Percentiles rank a stretch among this genome's conserved stretches.
These are phyloP conservation scores for Pyrgus malvae DNA, from an alignment of 2,888 invertebrate genomes.

Conservation along the genomic window DNA sequence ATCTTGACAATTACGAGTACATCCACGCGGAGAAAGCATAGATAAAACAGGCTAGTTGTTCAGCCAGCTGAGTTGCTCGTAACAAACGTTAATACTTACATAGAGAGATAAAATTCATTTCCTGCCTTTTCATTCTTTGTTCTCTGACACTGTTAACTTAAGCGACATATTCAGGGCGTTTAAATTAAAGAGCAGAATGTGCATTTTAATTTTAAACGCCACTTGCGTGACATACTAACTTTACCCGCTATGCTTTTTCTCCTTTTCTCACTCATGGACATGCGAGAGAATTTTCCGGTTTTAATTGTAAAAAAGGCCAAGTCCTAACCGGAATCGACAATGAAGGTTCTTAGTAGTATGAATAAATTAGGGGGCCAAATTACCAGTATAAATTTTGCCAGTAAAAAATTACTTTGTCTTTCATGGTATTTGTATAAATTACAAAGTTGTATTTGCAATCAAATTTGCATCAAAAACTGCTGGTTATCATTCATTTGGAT, in stretches of 20 bases:
- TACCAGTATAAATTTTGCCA: no score
- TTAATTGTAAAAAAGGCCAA: constrained; percentile 27
- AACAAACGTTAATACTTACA: constrained; percentile 23
- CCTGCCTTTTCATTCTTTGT: constrained; percentile 28
- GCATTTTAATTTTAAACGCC: constrained; percentile 26
- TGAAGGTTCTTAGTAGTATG: no score
- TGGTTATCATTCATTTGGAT: no score
- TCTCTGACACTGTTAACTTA: constrained; percentile 27
- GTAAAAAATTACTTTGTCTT: no score
- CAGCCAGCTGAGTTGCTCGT: constrained; percentile 11
- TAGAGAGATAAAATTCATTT: constrained; percentile 27
- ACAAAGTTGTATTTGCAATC: no score
- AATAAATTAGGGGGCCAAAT: no score
- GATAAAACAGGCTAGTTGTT: constrained; percentile 8
- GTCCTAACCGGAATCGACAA: no score
- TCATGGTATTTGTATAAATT: no score
- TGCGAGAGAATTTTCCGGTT: not conserved
- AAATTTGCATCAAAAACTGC: no score
- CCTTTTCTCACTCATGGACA: not conserved
- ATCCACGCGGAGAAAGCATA: no score
- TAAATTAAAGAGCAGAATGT: constrained; percentile 25
- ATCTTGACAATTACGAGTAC: no score
- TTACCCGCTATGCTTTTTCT: constrained; percentile 3
- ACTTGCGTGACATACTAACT: constrained; percentile 27
- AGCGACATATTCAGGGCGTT: constrained; percentile 26